Evolutionary conservation across 2,888 invertebrate genomes (phyloP), one percentile per base, ranked within the genome.

Genomic region (Philaethria dido): DNA sequence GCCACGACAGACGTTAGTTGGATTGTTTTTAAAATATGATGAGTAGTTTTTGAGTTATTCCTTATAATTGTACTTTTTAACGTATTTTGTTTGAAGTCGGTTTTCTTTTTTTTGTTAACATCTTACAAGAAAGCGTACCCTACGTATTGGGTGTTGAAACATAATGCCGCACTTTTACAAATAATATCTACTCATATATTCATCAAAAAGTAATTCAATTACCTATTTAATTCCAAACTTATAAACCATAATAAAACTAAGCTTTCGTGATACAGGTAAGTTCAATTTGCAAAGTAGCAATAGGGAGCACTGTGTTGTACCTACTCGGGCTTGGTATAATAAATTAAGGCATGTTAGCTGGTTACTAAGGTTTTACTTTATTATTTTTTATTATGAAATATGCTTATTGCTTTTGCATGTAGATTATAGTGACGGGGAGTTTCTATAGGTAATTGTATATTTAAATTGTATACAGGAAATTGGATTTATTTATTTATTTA

Each of bases 221-320:
- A 57, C 13, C 9, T 42, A n/a, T 57, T 57, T 42, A 0, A 22
- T n/a, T 11, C 1, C 8, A 52, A 11, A 9, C 22, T 42, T 42
- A 42, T 20, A 57, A 57, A 57, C 22, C n/a, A 9, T 4, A 33
- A 29, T 22, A 11, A 57, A 22, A 25, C 9, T 9, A 57, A 57
- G 57, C 57, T 42, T 57, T 57, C 57, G 57, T 57, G 57, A 42
- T 57, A 36, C 22, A 57, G 22, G 55, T 39, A n/a, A 57, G 22
- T 57, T 57, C 42, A 42, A 57, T 57, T 22, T 42, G 57, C 20
- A 57, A 57, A 57, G 57, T 42, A 25, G 42, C 42, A 42, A 25
- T 42, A 42, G 25, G n/a, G 13, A 52, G 52, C 16, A 16, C n/a
- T n/a, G 36, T 22, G 22, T 57, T 57, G 42, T 57, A 42, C 11